Base-by-base conservation (phyloP, 2,113 vertebrate species). In the Phrynosoma platyrhinos region DNA sequence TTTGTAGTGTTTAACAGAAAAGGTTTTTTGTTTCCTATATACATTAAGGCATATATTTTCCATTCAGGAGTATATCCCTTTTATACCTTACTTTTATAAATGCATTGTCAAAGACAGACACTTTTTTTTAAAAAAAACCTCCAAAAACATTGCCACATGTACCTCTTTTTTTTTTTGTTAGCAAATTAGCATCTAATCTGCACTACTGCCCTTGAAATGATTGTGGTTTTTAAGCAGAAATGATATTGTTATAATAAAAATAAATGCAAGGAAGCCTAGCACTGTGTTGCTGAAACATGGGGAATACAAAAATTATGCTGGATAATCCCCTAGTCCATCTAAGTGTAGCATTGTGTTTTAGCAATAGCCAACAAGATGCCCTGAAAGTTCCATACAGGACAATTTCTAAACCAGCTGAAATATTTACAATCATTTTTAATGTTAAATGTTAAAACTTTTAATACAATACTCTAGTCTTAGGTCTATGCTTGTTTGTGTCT, bases 161-260 rank as follows among this genome's bases (percentile, higher is more conserved):
- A 64, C 40, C 14, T 27, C 58, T 83, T 83, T 69, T 18, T 14
- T 20, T 88, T 58, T 10, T n/a, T n/a, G n/a, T 80, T 78, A 47
- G 47, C 23, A 83, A 40, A 83, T 66, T 52, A 14, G 40, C 74
- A 23, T 66, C 69, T 74, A 64, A 23, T 12, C 27, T 36, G 23
- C 55, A 32, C 25, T 55, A 12, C 52, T 76, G 21, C 58, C 9
- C 21, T 83, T 83, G 13, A 76, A 76, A 53, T 25, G 10, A 21
- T 77, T 79, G 9, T 77, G 25, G 68, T 64, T 32, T 30, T 10
- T 53, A 32, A n/a, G 16, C 21, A 16, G 77, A 87, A 30, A 87
- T 80, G 36, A 74, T 87, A n/a, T 23, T 62, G 36, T 42, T 53
- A 30, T 62, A 78, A 86, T 79, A 42, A 62, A 81, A 80, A 80